These are phyloP conservation scores for Gadus macrocephalus DNA, from an alignment of 2,113 vertebrate genomes.

Conservation along the genomic window DNA sequence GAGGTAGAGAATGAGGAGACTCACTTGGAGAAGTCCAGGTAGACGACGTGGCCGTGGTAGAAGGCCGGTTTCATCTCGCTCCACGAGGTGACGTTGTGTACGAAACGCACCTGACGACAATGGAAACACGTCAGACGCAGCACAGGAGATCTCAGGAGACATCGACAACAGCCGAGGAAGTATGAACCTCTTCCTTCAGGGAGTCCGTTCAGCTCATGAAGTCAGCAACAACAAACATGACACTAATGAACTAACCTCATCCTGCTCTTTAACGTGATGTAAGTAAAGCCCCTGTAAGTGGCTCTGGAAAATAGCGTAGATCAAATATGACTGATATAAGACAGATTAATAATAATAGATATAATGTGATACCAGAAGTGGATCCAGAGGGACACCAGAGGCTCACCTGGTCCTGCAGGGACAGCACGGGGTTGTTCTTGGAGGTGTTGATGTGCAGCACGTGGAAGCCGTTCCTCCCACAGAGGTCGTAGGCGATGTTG, in stretches of 20 bases:
- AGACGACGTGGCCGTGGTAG: constrained; percentile 94
- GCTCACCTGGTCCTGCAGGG: constrained; percentile 64
- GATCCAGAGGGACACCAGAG: too few species aligned
- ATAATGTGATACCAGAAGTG: too few species aligned
- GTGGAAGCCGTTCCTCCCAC: constrained; percentile 60
- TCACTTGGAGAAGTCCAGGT: constrained; percentile 94
- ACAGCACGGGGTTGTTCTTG: constrained; percentile 67
- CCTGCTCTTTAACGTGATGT: too few species aligned
- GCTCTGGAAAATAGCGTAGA: too few species aligned
- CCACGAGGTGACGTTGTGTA: constrained; percentile 94
- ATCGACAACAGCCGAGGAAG: neutral
- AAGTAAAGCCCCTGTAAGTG: too few species aligned
- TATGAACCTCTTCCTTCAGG: neutral
- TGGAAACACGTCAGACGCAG: constrained; percentile 5
- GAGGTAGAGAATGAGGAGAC: constrained; percentile 34
- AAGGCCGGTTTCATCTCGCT: constrained; percentile 95
- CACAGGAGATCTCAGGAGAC: neutral
- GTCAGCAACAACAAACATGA: too few species aligned
- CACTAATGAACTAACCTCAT: too few species aligned
- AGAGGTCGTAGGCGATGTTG: constrained; percentile 67
- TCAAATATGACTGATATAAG: too few species aligned
- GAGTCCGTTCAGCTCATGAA: neutral
- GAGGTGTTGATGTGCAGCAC: constrained; percentile 68
- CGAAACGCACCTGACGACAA: constrained; percentile 84
- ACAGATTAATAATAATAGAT: too few species aligned